Base-by-base conservation (phyloP, 2,113 vertebrate genomes). In the Saguinus imperator region DNA sequence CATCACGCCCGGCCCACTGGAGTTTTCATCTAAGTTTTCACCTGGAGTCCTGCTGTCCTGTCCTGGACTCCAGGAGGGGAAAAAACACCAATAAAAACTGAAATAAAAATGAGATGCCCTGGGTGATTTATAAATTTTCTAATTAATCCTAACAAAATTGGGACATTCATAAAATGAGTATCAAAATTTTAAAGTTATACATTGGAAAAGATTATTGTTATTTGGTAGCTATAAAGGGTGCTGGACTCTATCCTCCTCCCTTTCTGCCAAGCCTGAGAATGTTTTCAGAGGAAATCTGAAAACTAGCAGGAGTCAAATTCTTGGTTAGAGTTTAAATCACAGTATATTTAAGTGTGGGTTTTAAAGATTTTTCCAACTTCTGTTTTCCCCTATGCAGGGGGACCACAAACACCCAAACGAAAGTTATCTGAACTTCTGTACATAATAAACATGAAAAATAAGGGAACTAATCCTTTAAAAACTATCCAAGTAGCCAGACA, bases 81-180 rank as follows among this genome's bases (percentile, higher is more conserved):
- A 23, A 29, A 43, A 50, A 66, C 10, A 61, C 73, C 48, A 84
- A 82, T 16, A 81, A 23, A 73, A 57, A 77, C 16, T 25, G 20
- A 58, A 86, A 72, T 2, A 66, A 57, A 12, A 84, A 84, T 16
- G 37, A 35, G 61, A 94, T 75, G 37, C 37, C n/a, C 13, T 81
- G 43, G 40, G 27, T 94, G 43, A 92, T 84, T 86, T 87, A 73
- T 2, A 43, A 68, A 82, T 73, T 93, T 95, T 88, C 55, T 87
- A 91, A 72, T 52, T 70, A 84, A 87, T 68, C 80, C 80, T 57
- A 52, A 94, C n/a, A 88, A 94, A 92, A 83, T 3, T 82, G 32
- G 76, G 32, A 83, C 5, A 70, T 32, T 88, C 9, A 73, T 55
- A 87, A 77, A 81, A 77, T 32, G 3, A 87, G 77, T 64, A 58